Base-by-base conservation (phyloP, 2,797 vertebrate species). In the Pelochelys cantorii region DNA sequence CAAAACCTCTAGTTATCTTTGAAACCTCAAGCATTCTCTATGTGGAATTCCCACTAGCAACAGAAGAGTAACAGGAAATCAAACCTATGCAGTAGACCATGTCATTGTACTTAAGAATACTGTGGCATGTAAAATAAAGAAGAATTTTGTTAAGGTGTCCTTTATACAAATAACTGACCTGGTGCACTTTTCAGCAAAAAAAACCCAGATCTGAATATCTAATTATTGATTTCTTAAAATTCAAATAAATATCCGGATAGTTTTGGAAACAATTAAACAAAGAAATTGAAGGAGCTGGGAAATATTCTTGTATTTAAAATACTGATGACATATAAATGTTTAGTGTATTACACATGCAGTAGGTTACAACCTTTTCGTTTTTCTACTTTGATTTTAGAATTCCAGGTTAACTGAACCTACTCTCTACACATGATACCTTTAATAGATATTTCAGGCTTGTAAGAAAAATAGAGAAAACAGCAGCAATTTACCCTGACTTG, bases 391-490 rank as follows among this genome's bases (percentile, higher is more conserved):
- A 34, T 90, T 96, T 95, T 83, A 96, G 94, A 95, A 96, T 91
- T 52, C 78, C 91, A 94, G 31, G 55, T 89, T 93, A 94, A 65
- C 83, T 92, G 68, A 95, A 95, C 94, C 91, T 85, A 90, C 54
- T 27, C 65, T 79, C 89, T 95, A 90, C 95, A 95, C 92, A 78
- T 84, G 85, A 85, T 29, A 48, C 14, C 42, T 77, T 95, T 93
- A 83, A 95, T 86, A 95, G 90, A 95, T 79, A 92, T 82, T 83
- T 96, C 95, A 90, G 85, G 74, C 90, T 79, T 81, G 90, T 81
- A 93, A 95, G 86, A 93, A 96, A 96, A 97, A 96, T 96, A 97
- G 94, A 90, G 93, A 90, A 89, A 83, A 80, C 34, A 96, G 95
- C 56, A 95, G 92, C 87, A 94, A 95, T 96, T 97, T 91, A 93